Evolutionary conservation across 2,888 invertebrate species (phyloP), one percentile per base, ranked within the genome.

Genomic region (Cistogaster globosa): DNA sequence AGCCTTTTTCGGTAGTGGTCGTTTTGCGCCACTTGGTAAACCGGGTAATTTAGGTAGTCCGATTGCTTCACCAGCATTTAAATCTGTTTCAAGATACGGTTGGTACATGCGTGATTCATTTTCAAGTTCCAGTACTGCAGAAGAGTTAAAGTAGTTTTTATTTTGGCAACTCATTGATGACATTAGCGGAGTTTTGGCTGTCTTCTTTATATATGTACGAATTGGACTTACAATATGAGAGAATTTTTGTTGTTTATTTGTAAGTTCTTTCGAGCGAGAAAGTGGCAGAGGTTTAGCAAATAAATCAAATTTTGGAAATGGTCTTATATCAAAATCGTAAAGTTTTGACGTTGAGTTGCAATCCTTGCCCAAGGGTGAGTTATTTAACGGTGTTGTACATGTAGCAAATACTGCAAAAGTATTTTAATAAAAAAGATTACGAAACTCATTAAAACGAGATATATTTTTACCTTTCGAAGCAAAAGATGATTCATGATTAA

Each of bases 151-250:
- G 8, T 83, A 65, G 75, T 89, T 88, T 5, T 67, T 78, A 20
- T 63, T 87, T 83, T 55, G 87, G 26, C 85, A 87, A 16, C 90
- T 91, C n/a, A 92, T 89, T 36, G 88, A 90, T 38, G 90, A 87
- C 83, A 92, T 90, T 0, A 93, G 86, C 0, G 93, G 93, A 0
- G 92, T 90, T 3, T 89, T 89, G 1, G 91, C 89, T 0, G 92
- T 92, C 48, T 92, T 92, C 18, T 93, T 92, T 74, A 93, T 93
- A 76, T 93, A 93, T 0, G 92, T 87, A 8, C 92, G 91, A 55
- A 93, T 91, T 1, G 93, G 93, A 88, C 93, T 93, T 2, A 92
- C 88, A 68, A 93, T 90, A 82, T 93, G 90, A 0, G 90, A 88
- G 79, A 89, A 92, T 20, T 71, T 82, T 76, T 89, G 88, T 32